Evolutionary conservation across 2,113 vertebrate genomes (phyloP).

Genomic region (Ictidomys tridecemlineatus): DNA sequence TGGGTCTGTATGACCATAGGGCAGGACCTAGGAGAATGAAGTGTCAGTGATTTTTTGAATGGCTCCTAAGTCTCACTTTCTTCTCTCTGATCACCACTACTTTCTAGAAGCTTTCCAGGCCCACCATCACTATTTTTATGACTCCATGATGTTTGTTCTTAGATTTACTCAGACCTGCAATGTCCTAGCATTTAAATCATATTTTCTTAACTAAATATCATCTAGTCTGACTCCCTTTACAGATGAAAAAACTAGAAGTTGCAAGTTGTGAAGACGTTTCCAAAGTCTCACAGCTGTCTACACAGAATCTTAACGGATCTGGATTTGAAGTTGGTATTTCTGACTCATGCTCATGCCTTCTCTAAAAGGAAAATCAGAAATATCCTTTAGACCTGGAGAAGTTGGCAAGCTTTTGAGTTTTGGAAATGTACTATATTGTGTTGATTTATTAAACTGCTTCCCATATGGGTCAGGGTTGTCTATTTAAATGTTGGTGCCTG

Average conservation of each 20-base stretch:
- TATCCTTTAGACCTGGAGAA: conserved; percentile 55
- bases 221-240: not conserved
- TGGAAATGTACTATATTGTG: conserved; percentile 22
- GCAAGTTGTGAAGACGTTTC: conserved; percentile 16
- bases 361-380: conserved; percentile 53
- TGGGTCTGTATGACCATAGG: not conserved
- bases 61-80: not conserved
- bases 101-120: not conserved
- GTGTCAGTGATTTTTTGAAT: not conserved
- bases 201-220: not conserved
- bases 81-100: not conserved
- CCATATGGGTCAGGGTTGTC: conserved; percentile 31
- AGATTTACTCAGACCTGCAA: not conserved
- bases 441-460: conserved; percentile 64
- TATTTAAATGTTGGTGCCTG: conserved; percentile 57
- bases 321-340: conserved; percentile 66
- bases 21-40: not conserved
- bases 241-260: conserved; percentile 11
- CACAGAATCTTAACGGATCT: conserved; percentile 14
- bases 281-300: not conserved
- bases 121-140: not conserved
- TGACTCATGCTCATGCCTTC: not conserved
- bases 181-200: not conserved
- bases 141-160: not conserved
- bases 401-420: conserved; percentile 50